Evolutionary conservation across 2,113 vertebrate genomes (phyloP).

Genomic region (Phodopus roborovskii): DNA sequence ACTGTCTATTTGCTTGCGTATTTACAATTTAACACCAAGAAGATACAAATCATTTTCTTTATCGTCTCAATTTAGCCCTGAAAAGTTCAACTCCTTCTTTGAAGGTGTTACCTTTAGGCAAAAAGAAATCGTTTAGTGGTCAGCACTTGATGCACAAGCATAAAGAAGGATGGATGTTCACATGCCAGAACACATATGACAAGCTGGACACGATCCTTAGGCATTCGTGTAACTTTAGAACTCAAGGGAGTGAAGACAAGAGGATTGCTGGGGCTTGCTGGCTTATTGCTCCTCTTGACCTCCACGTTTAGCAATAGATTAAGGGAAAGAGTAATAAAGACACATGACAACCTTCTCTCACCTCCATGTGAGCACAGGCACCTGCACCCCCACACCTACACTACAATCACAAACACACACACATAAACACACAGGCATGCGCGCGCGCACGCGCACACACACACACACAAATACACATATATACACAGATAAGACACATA

Average conservation of each 20-base stretch:
- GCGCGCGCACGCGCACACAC: neutral
- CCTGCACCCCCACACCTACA: neutral
- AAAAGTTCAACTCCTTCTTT: neutral
- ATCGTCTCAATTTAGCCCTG: slow-evolving; percentile 36
- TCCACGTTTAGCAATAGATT: neutral
- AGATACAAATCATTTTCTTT: slow-evolving; percentile 34
- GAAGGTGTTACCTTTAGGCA: neutral
- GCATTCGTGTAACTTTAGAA: neutral
- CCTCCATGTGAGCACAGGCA: neutral
- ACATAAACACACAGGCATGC: neutral
- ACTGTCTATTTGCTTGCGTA: slow-evolving; percentile 13
- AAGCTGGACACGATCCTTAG: neutral
- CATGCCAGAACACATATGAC: neutral
- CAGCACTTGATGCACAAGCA: neutral
- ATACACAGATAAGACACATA: neutral
- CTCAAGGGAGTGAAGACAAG: neutral
- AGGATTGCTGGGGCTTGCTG: neutral
- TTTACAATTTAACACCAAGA: neutral
- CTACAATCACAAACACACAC: too few species aligned
- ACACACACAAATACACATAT: neutral
- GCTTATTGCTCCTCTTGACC: neutral
- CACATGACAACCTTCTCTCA: neutral
- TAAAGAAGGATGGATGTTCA: too few species aligned
- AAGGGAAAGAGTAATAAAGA: neutral
- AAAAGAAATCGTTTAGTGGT: neutral